These are phyloP conservation scores for Caenorhabditis doughertyi DNA, from an alignment of 2,888 invertebrate species.

Conservation along the genomic window DNA sequence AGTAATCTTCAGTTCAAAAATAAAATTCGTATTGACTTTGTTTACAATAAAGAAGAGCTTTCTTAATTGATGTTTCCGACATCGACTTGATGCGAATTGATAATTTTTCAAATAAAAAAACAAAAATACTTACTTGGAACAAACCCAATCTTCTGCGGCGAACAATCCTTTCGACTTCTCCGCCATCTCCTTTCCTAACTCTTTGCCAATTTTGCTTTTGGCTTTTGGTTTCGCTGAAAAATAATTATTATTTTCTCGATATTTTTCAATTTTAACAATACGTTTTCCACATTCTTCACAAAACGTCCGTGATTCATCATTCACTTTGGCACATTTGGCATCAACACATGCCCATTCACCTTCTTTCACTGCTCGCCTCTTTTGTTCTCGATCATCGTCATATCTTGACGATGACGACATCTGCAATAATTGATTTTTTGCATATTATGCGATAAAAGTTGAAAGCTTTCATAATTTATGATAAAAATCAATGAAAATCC, in stretches of 20 bases:
- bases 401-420: slow-evolving; percentile 51
- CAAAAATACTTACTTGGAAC: slow-evolving; percentile 89
- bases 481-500: slow-evolving; percentile 8
- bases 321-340: slow-evolving; percentile 83
- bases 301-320: slow-evolving; percentile 67
- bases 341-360: slow-evolving; percentile 85
- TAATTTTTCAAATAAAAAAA: too few species aligned
- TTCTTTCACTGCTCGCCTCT: slow-evolving; percentile 72
- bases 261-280: slow-evolving; percentile 64
- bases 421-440: slow-evolving; percentile 6
- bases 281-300: slow-evolving; percentile 84
- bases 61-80: too few species aligned
- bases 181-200: slow-evolving; percentile 98
- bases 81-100: too few species aligned
- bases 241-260: too few species aligned
- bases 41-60: too few species aligned
- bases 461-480: neutral
- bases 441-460: neutral
- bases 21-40: too few species aligned
- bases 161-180: slow-evolving; percentile 92
- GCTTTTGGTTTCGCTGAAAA: slow-evolving; percentile 83
- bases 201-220: slow-evolving; percentile 86
- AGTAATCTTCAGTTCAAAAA: too few species aligned
- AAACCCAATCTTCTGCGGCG: slow-evolving; percentile 99
- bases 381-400: slow-evolving; percentile 60